Evolutionary conservation across 2,113 vertebrate genomes (phyloP).

Genomic region (Poeciliopsis turrubarensis): DNA sequence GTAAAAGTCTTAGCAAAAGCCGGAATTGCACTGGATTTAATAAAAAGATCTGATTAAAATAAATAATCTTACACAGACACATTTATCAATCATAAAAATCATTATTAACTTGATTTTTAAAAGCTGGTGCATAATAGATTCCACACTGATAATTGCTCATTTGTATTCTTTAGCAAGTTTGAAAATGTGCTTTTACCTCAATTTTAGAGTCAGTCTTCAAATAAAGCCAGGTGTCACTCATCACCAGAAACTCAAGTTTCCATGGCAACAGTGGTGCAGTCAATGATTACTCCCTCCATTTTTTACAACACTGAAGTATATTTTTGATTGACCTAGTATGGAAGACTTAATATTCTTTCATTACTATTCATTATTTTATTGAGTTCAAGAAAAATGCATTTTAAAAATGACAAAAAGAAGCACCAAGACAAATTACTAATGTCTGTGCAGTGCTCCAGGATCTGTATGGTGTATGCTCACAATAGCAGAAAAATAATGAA

Average conservation of each 20-base stretch:
- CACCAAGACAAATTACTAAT: neutral
- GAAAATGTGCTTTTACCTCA: slow-evolving; percentile 31
- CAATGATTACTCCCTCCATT: slow-evolving; percentile 39
- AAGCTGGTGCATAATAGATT: neutral
- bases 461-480: neutral
- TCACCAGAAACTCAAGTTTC: slow-evolving; percentile 49
- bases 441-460: neutral
- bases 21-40: neutral
- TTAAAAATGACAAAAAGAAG: neutral
- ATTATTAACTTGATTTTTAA: neutral
- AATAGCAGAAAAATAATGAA: slow-evolving; percentile 17
- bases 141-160: slow-evolving; percentile 7
- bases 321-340: neutral
- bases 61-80: slow-evolving; percentile 1
- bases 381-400: neutral
- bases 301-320: slow-evolving; percentile 38
- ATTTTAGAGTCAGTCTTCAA: slow-evolving; percentile 56
- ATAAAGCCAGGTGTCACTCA: slow-evolving; percentile 69
- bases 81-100: slow-evolving; percentile 2
- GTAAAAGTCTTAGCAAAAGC: neutral
- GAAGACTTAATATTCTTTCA: slow-evolving; percentile 2
- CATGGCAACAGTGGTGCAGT: slow-evolving; percentile 67
- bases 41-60: slow-evolving; percentile 4
- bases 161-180: slow-evolving; percentile 5
- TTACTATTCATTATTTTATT: neutral